Evolutionary conservation across 2,113 vertebrate species (phyloP).

Genomic region (Scartelaos histophorus): DNA sequence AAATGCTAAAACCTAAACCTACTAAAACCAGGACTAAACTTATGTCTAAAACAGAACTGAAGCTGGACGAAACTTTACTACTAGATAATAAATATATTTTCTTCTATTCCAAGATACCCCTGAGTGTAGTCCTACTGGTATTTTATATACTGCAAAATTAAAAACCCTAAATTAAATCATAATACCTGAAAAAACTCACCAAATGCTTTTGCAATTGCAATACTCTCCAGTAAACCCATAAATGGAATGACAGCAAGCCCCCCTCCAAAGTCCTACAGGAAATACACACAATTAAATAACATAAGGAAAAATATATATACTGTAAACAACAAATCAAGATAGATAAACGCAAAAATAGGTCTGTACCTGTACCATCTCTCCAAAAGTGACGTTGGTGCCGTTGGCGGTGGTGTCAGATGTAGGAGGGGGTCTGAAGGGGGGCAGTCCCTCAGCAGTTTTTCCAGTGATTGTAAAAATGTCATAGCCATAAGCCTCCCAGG

Average conservation of each 20-base stretch:
- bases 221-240: constrained; percentile 91
- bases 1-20: too few relatives aligned
- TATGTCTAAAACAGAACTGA: too few relatives aligned
- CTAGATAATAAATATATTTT: not conserved
- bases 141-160: too few relatives aligned
- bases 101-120: not conserved
- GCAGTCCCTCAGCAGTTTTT: constrained; percentile 82
- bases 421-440: constrained; percentile 71
- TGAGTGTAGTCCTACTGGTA: not conserved
- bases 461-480: constrained; percentile 87
- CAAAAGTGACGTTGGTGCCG: constrained; percentile 79
- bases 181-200: constrained; percentile 69
- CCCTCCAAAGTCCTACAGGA: constrained; percentile 82
- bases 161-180: not conserved
- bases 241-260: constrained; percentile 90
- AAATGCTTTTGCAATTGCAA: constrained; percentile 93
- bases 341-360: not conserved
- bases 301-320: not conserved
- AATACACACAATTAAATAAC: constrained; percentile 3
- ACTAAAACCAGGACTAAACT: not conserved
- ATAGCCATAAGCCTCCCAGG: constrained; percentile 78
- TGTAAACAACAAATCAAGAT: not conserved
- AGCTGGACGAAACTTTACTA: not conserved
- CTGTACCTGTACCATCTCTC: constrained; percentile 80
- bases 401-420: constrained; percentile 82